Base-by-base conservation (phyloP, 2,888 invertebrate genomes). In the Conchocele bisecta region DNA sequence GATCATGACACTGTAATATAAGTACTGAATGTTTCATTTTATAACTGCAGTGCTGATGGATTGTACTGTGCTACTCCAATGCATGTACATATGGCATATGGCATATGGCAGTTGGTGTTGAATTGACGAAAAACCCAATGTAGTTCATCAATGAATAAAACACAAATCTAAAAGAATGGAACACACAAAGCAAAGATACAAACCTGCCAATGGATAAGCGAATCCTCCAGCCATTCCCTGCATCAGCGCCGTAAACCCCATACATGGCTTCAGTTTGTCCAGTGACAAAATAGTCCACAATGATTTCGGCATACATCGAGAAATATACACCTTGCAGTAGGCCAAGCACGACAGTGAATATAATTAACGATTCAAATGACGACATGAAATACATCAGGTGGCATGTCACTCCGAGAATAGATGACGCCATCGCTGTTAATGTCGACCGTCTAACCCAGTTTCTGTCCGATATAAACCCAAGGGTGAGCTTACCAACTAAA, bases 381-480 rank as follows among this genome's bases (percentile, higher is more conserved):
- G 17, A 33, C 2, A 51, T 22, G 26, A 51, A 51, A 31, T 33
- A 29, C 3, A 51, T 35, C 13, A 51, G 22, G 13, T 22, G 22
- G 11, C 13, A 15, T 5, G 33, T 3, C 13, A 51, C 13, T 7
- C 31, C 51, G 2, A 51, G 31, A 17, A n/a, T n/a, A 9, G 3
- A 7, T 2, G 51, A 29, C 3, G 51, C 11, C n/a, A 51, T 3
- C 26, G 31, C 51, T 5, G 35, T 29, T 4, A 51, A 5, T 1
- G 15, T 51, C 22, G 51, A 51, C 22, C 31, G 3, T 15, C 17
- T 29, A 3, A 51, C 11, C 51, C 51, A 51, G 33, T 28, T 33
- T 41, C 17, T 39, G 28, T 56, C 56, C 13, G 56, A 56, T 56
- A 56, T 1, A 33, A 56, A 39, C 13, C 56, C 56, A 35, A 39